Base-by-base conservation (phyloP, 2,113 vertebrate species). In the Ancistrus triradiatus region DNA sequence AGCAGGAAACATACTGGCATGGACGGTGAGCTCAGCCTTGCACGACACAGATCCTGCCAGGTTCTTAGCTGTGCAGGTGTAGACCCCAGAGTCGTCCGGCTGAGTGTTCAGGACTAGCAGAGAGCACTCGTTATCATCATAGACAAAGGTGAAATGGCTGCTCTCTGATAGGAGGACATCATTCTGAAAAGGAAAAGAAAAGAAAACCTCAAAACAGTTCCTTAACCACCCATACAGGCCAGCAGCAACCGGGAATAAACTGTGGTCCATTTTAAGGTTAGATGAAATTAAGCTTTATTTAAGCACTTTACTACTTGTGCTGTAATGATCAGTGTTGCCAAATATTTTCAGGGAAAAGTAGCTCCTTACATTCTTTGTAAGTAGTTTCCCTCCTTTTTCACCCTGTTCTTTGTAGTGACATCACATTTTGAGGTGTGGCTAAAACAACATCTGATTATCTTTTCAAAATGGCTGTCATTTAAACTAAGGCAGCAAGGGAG, bases 41-140 rank as follows among this genome's bases (percentile, higher is more conserved):
- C 96, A 99, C 70, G 94, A 95, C 17, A 98, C 90, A 11, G 93
- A 92, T 1, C 96, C 95, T 0, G 93, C 92, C 80, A 93, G 71
- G 79, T 98, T 99, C 65, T 85, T 89, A 8, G 96, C 95, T 0
- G 87, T 95, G 77, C 96, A 98, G 59, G 96, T 99, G 63, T 98
- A 98, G 35, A 99, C 94, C 0, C 93, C 96, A 0, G 91, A 92
- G 74, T 97, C 96, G 0, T 90, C 83, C 0, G 80, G 58, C 0
- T 83, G 74, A 0, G 94, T 84, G 2, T 93, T 97, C 59, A 98
- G 85, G 50, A 98, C 84, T 73, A 99, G 91, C 69, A 99, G 80
- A 0, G 95, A 98, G 64, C 96, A 98, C 77, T 99, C 96, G 0
- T 88, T 95, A 40, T 97, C 96, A 21, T 99, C 96, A 0, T 99